phyloP scores from a whole-genome alignment of 1,140 invertebrate species.

The Orussus abietinus region DNA sequence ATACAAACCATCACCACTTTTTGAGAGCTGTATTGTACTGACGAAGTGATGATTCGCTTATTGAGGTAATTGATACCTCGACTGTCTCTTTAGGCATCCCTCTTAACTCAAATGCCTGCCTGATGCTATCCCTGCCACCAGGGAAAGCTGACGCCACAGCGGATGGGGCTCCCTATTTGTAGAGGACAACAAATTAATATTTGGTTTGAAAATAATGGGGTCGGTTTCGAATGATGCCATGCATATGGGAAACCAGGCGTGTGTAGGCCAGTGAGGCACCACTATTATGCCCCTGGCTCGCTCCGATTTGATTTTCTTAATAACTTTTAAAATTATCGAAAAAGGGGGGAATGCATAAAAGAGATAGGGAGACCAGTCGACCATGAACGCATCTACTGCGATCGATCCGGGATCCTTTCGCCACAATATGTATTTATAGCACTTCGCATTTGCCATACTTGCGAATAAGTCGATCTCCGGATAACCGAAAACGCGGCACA shows the following conservation, averaged over 20 bases:
- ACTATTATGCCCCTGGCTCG: conserved; percentile 19
- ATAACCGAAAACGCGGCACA: conserved; percentile 8
- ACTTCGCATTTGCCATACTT: conserved; percentile 10
- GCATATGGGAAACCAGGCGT: conserved; percentile 28
- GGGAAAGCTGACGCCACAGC: conserved; percentile 20
- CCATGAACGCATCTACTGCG: conserved; percentile 13
- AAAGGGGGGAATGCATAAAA: conserved; percentile 29
- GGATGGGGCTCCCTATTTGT: conserved; percentile 21
- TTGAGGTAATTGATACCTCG: conserved; percentile 21
- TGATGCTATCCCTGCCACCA: conserved; percentile 25
- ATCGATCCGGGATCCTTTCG: conserved; percentile 10
- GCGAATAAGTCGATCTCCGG: conserved; percentile 16
- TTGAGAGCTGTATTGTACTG: conserved; percentile 27
- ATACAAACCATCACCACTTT: conserved; percentile 26
- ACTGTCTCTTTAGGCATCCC: conserved; percentile 15
- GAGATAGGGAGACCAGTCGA: conserved; percentile 7
- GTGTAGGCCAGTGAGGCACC: conserved; percentile 19
- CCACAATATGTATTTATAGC: conserved; percentile 12
- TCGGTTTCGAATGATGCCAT: background rate
- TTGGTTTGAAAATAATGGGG: conserved; percentile 19
- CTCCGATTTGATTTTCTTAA: conserved; percentile 22
- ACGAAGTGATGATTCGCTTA: conserved; percentile 20
- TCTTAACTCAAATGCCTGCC: conserved; percentile 19
- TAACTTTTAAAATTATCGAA: conserved; percentile 10
- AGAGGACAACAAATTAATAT: conserved; percentile 16